Percentiles rank a stretch among this genome's conserved stretches.
Evolutionary conservation across 2,797 vertebrate genomes (phyloP).

Genomic region (Argentina silus): DNA sequence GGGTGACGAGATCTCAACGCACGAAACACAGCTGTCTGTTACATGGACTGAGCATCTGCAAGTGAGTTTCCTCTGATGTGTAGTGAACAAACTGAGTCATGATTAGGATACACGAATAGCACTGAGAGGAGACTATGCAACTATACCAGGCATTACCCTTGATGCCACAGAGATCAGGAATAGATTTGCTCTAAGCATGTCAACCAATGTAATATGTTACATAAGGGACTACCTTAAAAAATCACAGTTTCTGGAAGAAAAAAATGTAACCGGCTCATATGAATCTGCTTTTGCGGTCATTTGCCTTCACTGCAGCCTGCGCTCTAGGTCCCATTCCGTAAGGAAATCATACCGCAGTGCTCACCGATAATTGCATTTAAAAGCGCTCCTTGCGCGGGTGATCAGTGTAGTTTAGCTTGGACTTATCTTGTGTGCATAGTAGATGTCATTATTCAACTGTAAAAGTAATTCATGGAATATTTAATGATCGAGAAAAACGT

Average conservation of each 20-base stretch:
- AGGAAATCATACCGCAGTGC: constrained; percentile 13
- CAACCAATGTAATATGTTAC: background rate
- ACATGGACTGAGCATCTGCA: background rate
- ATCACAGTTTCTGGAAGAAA: background rate
- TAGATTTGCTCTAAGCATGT: background rate
- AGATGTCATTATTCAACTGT: background rate
- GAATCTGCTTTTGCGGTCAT: background rate
- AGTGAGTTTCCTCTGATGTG: constrained; percentile 1
- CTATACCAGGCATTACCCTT: background rate
- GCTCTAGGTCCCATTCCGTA: constrained; percentile 1
- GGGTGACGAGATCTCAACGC: constrained; percentile 1
- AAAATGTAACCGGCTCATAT: background rate
- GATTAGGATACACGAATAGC: background rate
- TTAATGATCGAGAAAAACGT: constrained; percentile 53
- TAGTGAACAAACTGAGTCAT: constrained; percentile 1
- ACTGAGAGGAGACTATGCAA: background rate
- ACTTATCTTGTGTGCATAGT: constrained; percentile 12
- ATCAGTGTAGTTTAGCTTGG: background rate
- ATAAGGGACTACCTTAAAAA: background rate
- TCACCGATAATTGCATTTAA: background rate
- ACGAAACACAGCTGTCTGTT: constrained; percentile 16
- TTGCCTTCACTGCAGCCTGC: background rate
- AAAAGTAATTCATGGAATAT: constrained; percentile 58
- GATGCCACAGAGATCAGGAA: background rate
- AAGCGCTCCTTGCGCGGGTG: constrained; percentile 16